Conservation (phyloP, 2,113 vertebrate genomes). For the Psettodes erumei region DNA sequence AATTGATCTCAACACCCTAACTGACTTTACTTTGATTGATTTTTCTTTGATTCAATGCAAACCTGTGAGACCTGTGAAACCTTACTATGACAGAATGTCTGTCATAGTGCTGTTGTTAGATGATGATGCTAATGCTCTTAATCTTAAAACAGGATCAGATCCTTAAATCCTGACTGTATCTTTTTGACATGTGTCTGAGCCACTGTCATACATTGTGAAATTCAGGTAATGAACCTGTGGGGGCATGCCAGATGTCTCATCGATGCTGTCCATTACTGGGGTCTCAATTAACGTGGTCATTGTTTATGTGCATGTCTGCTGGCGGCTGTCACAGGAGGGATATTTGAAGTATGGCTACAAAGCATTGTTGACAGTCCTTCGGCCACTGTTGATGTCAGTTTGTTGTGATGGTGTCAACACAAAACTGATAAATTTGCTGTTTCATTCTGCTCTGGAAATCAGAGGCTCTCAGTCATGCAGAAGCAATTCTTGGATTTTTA, state of each 20-base stretch:
- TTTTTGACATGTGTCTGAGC: background rate
- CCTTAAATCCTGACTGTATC: background rate
- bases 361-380: slow-evolving; percentile 5
- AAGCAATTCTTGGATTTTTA: slow-evolving; percentile 8
- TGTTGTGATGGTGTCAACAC: slow-evolving; percentile 2
- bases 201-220: slow-evolving; percentile 8
- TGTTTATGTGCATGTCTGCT: too few species aligned
- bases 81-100: background rate
- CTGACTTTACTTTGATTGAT: too few species aligned
- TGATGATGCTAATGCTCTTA: background rate
- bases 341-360: too few species aligned
- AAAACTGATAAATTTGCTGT: background rate
- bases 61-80: background rate
- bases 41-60: background rate
- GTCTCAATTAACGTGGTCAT: too few species aligned
- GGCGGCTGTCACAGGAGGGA: background rate
- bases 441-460: background rate
- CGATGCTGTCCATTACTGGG: too few species aligned
- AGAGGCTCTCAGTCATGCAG: background rate
- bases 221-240: background rate
- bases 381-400: background rate
- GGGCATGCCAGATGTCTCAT: background rate
- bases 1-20: too few species aligned
- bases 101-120: background rate
- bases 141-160: background rate